A percentile compares a stretch with the other conserved stretches of the same genome.
Evolutionary conservation across 2,888 invertebrate genomes (phyloP).

Genomic region (Limnephilus marmoratus): DNA sequence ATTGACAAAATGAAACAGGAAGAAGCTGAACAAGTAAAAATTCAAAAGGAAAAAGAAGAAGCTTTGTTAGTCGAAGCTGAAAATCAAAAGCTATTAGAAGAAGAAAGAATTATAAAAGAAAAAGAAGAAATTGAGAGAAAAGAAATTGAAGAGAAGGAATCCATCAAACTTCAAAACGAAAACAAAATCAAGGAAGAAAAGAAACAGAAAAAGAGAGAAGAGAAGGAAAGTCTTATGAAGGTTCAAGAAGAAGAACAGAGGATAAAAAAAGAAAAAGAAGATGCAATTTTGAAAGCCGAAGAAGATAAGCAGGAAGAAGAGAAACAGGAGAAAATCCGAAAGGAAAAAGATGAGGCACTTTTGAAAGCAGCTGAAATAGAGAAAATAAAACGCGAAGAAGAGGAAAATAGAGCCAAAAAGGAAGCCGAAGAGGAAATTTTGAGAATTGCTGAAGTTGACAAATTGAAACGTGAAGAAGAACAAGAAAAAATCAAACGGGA

Average conservation of each 20-base stretch:
- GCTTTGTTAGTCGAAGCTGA: conserved; percentile 53
- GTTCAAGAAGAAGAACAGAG: neutral
- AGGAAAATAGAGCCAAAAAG: neutral
- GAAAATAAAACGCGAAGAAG: conserved; percentile 51
- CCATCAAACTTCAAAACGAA: conserved; percentile 19
- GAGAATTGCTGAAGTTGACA: conserved; percentile 64
- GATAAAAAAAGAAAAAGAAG: conserved; percentile 35
- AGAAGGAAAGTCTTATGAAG: conserved; percentile 25
- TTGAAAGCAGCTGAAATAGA: neutral
- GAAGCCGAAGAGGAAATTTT: neutral
- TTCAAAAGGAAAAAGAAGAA: conserved; percentile 51
- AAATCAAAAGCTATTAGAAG: conserved; percentile 13
- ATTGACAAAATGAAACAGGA: neutral
- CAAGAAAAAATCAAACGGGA: conserved; percentile 33
- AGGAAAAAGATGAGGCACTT: neutral
- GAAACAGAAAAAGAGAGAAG: conserved; percentile 35
- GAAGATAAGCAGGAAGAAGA: conserved; percentile 68
- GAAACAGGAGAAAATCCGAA: neutral
- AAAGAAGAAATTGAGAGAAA: conserved; percentile 67
- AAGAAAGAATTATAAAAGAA: conserved; percentile 67
- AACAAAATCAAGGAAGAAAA: neutral
- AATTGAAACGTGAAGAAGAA: conserved; percentile 36
- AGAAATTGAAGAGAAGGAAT: conserved; percentile 63
- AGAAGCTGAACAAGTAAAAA: conserved; percentile 49
- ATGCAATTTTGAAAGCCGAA: conserved; percentile 37